Evolutionary conservation across 2,113 vertebrate species (phyloP).

Genomic region (Leptosomus discolor): DNA sequence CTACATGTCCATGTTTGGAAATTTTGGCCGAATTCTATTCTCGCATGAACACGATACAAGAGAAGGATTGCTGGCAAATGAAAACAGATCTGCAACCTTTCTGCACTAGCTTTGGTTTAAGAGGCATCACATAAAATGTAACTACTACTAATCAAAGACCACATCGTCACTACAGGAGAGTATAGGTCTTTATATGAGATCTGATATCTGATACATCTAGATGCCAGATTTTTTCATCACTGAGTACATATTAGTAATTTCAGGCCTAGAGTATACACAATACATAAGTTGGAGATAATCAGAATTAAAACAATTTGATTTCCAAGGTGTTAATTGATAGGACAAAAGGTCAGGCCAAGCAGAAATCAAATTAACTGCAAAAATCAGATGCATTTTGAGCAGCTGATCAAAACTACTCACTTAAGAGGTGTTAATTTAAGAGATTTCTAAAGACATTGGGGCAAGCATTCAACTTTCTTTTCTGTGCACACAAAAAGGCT

Average conservation of each 20-base stretch:
- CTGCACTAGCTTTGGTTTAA: background rate
- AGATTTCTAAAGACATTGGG: background rate
- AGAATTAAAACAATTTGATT: background rate
- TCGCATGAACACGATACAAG: background rate
- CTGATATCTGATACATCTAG: background rate
- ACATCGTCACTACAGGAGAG: background rate
- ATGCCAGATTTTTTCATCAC: background rate
- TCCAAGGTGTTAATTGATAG: background rate
- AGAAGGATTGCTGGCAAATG: background rate
- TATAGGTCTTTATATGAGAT: background rate
- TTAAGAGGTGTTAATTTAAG: background rate
- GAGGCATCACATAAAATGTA: background rate
- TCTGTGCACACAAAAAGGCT: background rate
- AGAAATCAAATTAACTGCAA: background rate
- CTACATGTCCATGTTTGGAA: background rate
- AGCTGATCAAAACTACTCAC: background rate
- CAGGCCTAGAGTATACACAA: background rate
- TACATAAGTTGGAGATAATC: background rate
- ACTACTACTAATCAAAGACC: background rate
- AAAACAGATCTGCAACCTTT: background rate
- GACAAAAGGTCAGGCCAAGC: background rate
- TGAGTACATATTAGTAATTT: background rate
- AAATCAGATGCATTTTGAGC: background rate
- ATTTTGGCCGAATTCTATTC: background rate
- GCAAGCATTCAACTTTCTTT: background rate